A percentile compares a stretch with the other conserved stretches of the same genome.
phyloP scores from a whole-genome alignment of 2,113 vertebrate species.

The Lutjanus erythropterus region DNA sequence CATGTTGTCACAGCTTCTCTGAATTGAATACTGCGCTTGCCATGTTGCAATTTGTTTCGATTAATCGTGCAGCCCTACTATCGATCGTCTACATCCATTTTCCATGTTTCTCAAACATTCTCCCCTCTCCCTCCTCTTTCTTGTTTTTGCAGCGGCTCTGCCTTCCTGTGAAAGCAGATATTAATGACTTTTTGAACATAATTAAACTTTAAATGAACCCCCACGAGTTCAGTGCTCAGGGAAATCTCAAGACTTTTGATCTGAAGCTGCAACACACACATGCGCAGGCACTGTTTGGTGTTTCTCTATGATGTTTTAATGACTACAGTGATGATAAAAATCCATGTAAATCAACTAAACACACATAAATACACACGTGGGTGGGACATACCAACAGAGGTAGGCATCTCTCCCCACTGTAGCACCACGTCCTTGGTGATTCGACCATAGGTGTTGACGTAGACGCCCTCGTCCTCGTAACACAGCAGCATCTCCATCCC shows the following conservation, averaged over 20 bases:
- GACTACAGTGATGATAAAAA: neutral
- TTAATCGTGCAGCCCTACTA: too few relatives aligned
- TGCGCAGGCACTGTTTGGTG: neutral
- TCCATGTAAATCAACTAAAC: neutral
- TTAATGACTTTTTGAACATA: constrained; percentile 28
- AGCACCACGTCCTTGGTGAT: constrained; percentile 99
- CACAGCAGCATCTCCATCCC: constrained; percentile 99
- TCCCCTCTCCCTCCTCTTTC: neutral
- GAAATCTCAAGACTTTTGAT: neutral
- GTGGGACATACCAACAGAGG: constrained; percentile 92
- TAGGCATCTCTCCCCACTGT: constrained; percentile 99
- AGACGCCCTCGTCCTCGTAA: constrained; percentile 98
- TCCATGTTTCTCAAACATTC: neutral
- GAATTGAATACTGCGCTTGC: too few relatives aligned
- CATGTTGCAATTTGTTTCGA: too few relatives aligned
- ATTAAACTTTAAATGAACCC: constrained; percentile 64
- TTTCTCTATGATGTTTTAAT: neutral
- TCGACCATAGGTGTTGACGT: constrained; percentile 98
- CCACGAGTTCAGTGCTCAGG: constrained; percentile 21
- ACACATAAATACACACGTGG: neutral
- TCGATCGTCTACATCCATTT: neutral
- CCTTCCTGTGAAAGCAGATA: neutral
- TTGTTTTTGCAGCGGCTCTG: neutral
- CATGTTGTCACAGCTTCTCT: too few relatives aligned
- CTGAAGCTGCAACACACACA: neutral